A percentile compares a stretch with the other conserved stretches of the same genome.
These are phyloP conservation scores for Euzetes globulus DNA, from an alignment of 2,888 invertebrate species.

Conservation along the genomic window DNA sequence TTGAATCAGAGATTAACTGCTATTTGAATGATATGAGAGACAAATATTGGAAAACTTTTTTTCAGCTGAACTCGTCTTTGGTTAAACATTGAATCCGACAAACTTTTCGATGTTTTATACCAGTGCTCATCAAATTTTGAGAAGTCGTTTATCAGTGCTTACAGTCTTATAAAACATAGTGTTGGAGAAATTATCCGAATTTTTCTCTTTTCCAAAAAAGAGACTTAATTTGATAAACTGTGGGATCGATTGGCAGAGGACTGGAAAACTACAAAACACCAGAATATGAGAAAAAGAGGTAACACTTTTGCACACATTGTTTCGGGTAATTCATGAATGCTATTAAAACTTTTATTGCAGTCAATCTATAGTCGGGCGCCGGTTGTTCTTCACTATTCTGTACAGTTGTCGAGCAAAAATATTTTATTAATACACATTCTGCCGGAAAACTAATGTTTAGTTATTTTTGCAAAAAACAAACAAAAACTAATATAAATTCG, in stretches of 20 bases:
- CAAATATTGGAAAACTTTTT: too few species aligned
- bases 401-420: neutral
- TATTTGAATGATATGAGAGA: neutral
- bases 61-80: too few species aligned
- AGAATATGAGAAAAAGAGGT: neutral
- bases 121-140: neutral
- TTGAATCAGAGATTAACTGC: neutral
- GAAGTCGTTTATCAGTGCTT: neutral
- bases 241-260: neutral
- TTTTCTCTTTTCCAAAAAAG: neutral
- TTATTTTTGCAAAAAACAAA: too few species aligned
- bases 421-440: too few species aligned
- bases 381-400: neutral
- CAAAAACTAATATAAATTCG: too few species aligned
- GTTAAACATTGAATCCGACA: neutral
- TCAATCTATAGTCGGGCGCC: constrained; percentile 4
- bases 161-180: too few species aligned
- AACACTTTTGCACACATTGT: neutral
- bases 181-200: neutral
- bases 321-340: neutral
- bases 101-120: too few species aligned
- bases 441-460: neutral
- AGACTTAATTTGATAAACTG: constrained; percentile 14
- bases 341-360: constrained; percentile 6
- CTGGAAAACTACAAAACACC: neutral